Percentiles rank a stretch among this genome's conserved stretches.
phyloP scores from a whole-genome alignment of 2,797 vertebrate species.

The Astyanax mexicanus region DNA sequence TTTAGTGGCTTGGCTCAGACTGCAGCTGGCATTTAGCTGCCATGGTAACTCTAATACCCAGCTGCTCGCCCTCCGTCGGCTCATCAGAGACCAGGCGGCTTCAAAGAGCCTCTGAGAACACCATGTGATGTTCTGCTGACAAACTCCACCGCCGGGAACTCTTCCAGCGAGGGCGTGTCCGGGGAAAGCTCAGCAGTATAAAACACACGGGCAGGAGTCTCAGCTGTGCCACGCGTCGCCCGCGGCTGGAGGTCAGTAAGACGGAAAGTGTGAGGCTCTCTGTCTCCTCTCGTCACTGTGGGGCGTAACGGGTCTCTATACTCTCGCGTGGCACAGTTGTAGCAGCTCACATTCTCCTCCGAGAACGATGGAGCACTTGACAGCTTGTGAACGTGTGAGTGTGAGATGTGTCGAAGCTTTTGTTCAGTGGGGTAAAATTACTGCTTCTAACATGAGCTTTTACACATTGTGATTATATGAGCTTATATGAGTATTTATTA shows the following conservation, averaged over 20 bases:
- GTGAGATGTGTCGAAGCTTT: no score
- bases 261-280: not conserved
- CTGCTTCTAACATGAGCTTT: no score
- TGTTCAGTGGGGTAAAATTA: no score
- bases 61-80: slow-evolving; percentile 11
- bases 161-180: not conserved
- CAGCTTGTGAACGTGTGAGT: not conserved
- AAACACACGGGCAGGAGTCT: not conserved
- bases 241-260: not conserved
- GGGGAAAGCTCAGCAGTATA: not conserved
- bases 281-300: not conserved
- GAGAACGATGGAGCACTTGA: not conserved
- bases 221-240: not conserved
- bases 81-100: slow-evolving; percentile 2
- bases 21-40: slow-evolving; percentile 27
- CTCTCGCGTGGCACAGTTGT: not conserved
- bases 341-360: not conserved
- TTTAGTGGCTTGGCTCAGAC: slow-evolving; percentile 1
- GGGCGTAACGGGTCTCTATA: not conserved
- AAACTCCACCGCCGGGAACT: slow-evolving; percentile 16
- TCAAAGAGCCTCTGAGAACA: slow-evolving; percentile 3
- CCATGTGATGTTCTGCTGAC: not conserved
- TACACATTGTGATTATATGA: no score
- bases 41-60: slow-evolving; percentile 45
- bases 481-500: no score